A percentile compares a stretch with the other conserved stretches of the same genome.
Evolutionary conservation across 2,888 invertebrate species (phyloP).

Genomic region (Coleophora deauratella): DNA sequence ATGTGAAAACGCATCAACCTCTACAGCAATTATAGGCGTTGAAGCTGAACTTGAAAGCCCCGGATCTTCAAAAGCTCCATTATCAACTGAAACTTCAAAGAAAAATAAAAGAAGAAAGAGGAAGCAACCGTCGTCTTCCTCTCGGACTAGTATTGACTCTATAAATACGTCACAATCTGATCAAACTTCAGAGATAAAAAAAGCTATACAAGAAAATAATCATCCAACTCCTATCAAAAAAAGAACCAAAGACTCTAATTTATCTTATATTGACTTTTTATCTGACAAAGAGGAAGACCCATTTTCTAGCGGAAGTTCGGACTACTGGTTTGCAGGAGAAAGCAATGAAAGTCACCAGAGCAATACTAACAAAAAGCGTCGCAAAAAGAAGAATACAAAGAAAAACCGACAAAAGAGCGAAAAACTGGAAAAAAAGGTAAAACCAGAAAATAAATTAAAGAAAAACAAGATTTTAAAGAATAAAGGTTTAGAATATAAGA

Average conservation of each 20-base stretch:
- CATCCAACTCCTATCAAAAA: too few species aligned
- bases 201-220: too few species aligned
- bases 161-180: too few species aligned
- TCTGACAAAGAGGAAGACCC: not conserved
- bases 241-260: not conserved
- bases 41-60: too few species aligned
- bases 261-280: not conserved
- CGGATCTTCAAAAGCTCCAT: too few species aligned
- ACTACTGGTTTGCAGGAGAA: not conserved
- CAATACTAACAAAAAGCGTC: not conserved
- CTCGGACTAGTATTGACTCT: too few species aligned
- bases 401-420: not conserved
- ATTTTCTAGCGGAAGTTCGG: not conserved
- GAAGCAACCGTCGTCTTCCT: too few species aligned
- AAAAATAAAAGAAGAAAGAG: too few species aligned
- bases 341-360: not conserved
- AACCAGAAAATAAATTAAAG: not conserved
- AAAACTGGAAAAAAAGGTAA: not conserved
- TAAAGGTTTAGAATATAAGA: not conserved
- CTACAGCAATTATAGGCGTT: too few species aligned
- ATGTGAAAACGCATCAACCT: too few species aligned
- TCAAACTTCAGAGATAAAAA: too few species aligned
- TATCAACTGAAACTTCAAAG: too few species aligned
- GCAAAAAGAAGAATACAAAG: not conserved
- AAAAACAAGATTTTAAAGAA: not conserved